Evolutionary conservation across 2,113 vertebrate species (phyloP), one percentile per base, ranked within the genome.

Genomic region (Takifugu bimaculatus): DNA sequence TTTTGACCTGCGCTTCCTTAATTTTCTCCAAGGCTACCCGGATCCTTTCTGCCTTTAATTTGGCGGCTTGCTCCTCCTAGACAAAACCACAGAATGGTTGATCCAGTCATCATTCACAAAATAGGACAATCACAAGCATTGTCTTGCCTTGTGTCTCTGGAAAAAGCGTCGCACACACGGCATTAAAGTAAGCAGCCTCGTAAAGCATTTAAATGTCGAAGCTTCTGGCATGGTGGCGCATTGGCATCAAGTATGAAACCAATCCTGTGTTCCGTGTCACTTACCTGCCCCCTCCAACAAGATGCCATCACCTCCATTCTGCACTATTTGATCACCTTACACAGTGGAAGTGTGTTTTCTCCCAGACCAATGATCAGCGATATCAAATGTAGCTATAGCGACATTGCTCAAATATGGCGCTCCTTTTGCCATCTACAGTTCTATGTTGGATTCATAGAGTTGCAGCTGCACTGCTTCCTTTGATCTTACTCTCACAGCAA

Each of bases 1-100:
- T 99, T 92, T 99, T 99, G 56, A 99, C 95, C 89, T 99, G 97
- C 13, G 97, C 97, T 85, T 99, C 97, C 88, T 98, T 99, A 90
- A 99, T 99, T 88, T 99, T 98, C 83, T 98, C 97, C 83, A 99
- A 87, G 0, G 97, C 97, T 60, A 98, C 92, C 73, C 96, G 90
- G 66, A 99, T 99, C 90, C 96, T 98, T 89, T 99, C 97, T 45
- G 97, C 97, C 85, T 99, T 99, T 72, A 94, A 50, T 78, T 97
- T 99, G 81, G 97, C 97, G 73, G 95, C 96, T 81, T 99, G 97
- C 59, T 99, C 97, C 84, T 99, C 97, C 97, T 98, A 74, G n/a
- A 72, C 25, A 63, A 74, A 88, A 59, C 43, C 63, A 56, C 45
- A 56, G 57, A 12, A 87, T 9, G 73, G 61, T 77, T 86, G 75